Conservation (phyloP, 2,113 vertebrate species). For the Cariama cristata region DNA sequence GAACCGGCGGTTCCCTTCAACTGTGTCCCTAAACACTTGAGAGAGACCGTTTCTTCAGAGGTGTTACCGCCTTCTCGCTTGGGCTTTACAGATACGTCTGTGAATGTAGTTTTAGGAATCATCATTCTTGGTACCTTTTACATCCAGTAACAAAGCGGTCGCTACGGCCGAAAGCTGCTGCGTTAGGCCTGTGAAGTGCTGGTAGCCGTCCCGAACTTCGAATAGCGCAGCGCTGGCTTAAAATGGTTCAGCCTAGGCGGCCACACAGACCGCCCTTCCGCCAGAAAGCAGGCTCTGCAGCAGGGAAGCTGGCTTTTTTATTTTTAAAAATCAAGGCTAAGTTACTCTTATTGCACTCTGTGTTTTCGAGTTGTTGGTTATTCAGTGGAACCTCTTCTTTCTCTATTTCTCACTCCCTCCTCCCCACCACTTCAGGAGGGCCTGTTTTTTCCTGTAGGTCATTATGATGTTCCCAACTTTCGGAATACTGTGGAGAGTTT, state of each 20-base stretch:
- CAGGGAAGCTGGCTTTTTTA: neutral
- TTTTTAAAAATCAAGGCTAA: neutral
- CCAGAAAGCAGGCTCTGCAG: neutral
- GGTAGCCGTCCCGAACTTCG: rapidly evolving
- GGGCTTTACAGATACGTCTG: rapidly evolving
- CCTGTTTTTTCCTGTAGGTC: neutral
- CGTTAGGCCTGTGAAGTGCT: neutral
- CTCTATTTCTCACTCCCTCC: neutral
- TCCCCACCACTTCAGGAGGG: neutral
- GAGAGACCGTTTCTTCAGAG: neutral
- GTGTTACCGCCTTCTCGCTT: rapidly evolving
- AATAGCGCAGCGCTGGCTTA: rapidly evolving
- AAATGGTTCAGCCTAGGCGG: neutral
- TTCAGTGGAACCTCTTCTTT: neutral
- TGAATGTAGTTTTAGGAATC: rapidly evolving
- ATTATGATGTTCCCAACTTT: neutral
- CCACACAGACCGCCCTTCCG: neutral
- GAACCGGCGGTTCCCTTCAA: too few species aligned
- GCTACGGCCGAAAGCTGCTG: neutral
- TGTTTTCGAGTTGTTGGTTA: neutral
- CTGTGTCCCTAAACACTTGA: rapidly evolving
- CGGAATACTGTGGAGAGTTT: neutral
- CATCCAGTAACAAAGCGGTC: neutral
- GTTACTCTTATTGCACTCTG: neutral
- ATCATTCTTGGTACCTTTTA: too few species aligned